Evolutionary conservation across 2,888 invertebrate genomes (phyloP).

Genomic region (Pherbina coryleti): DNA sequence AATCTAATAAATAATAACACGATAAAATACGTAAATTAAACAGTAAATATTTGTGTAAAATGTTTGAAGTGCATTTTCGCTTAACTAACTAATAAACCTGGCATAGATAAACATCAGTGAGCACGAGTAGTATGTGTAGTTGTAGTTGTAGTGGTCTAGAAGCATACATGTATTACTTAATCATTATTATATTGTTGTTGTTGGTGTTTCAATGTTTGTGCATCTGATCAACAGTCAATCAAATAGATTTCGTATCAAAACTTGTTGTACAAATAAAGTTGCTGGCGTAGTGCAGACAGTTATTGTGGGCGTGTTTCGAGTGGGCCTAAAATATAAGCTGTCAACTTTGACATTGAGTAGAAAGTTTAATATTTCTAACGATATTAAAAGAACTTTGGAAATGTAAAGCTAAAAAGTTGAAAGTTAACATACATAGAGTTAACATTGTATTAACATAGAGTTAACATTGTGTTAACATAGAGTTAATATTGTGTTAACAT

Average conservation of each 20-base stretch:
- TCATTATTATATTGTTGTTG: background rate
- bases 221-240: slow-evolving; percentile 38
- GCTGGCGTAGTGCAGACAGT: background rate
- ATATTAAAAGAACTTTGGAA: too few species aligned
- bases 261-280: slow-evolving; percentile 10
- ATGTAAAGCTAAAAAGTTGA: too few species aligned
- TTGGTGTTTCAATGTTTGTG: slow-evolving; percentile 14
- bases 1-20: background rate
- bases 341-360: background rate
- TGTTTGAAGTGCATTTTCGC: slow-evolving; percentile 29
- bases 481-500: too few species aligned
- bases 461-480: too few species aligned
- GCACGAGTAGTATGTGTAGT: too few species aligned
- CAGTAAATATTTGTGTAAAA: slow-evolving; percentile 18
- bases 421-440: too few species aligned
- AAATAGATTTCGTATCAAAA: slow-evolving; percentile 30
- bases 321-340: too few species aligned
- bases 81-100: slow-evolving; percentile 28
- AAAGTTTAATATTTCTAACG: too few species aligned
- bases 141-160: background rate
- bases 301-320: background rate
- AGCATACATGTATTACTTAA: too few species aligned
- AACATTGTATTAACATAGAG: too few species aligned
- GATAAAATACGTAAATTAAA: slow-evolving; percentile 16
- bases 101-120: background rate